These are phyloP conservation scores for Bombus consobrinus DNA, from an alignment of 1,140 invertebrate genomes.

Conservation along the genomic window DNA sequence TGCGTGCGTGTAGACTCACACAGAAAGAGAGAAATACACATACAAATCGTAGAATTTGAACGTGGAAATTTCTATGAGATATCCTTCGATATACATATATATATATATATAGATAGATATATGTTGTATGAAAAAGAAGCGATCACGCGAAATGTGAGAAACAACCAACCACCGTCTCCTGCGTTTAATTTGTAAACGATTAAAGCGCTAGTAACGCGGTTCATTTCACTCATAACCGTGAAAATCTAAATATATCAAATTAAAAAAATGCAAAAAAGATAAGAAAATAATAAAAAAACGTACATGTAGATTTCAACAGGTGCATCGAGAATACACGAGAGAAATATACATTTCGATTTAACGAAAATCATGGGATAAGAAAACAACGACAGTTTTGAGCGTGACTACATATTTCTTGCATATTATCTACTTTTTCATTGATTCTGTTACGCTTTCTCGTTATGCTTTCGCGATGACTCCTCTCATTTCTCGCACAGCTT, in stretches of 20 bases:
- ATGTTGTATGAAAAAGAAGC: background rate
- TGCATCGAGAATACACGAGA: constrained; percentile 16
- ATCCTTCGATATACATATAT: constrained; percentile 1
- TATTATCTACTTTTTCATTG: background rate
- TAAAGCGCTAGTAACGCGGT: constrained; percentile 7
- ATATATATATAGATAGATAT: background rate
- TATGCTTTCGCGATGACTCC: background rate
- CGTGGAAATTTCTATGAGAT: constrained; percentile 13
- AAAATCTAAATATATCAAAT: constrained; percentile 38
- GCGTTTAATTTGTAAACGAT: constrained; percentile 44
- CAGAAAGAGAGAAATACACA: background rate
- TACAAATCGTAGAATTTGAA: background rate
- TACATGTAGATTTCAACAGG: constrained; percentile 29
- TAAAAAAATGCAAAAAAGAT: background rate
- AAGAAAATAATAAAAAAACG: background rate
- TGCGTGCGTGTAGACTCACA: constrained; percentile 1
- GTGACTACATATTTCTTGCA: constrained; percentile 25
- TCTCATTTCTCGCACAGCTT: constrained; percentile 9
- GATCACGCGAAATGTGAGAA: constrained; percentile 14
- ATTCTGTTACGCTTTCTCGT: background rate
- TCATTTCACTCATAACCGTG: background rate
- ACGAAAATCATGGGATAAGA: constrained; percentile 6
- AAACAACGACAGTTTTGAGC: background rate
- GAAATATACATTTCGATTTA: constrained; percentile 5
- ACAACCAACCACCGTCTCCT: background rate